A percentile compares a stretch with the other conserved stretches of the same genome.
Conservation (phyloP, 2,888 invertebrate species). For the Cremastinae sp. region DNA sequence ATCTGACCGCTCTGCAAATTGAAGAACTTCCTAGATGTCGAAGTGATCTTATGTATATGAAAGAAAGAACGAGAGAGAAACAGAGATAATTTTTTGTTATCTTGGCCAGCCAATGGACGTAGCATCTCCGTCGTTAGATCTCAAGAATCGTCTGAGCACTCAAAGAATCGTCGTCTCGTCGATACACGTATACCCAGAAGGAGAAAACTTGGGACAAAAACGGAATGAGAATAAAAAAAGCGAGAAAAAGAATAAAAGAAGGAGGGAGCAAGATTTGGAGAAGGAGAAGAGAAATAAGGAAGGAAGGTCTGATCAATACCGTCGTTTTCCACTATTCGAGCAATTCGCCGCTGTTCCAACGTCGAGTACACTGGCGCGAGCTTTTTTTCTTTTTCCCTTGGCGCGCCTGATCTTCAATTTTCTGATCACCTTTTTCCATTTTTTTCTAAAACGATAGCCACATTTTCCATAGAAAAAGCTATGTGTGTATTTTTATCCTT, state of each 20-base stretch:
- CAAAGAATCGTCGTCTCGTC: not conserved
- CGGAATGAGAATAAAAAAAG: constrained; percentile 27
- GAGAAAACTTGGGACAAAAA: too few species aligned
- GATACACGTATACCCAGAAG: not conserved
- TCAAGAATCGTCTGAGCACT: not conserved
- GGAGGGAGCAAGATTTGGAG: too few species aligned
- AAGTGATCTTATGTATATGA: not conserved
- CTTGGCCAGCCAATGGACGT: not conserved
- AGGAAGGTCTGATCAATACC: constrained; percentile 43
- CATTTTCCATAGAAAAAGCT: constrained; percentile 1
- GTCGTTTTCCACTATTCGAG: constrained; percentile 40
- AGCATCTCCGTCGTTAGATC: not conserved
- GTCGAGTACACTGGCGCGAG: constrained; percentile 17
- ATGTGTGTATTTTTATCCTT: constrained; percentile 21
- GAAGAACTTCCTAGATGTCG: constrained; percentile 58
- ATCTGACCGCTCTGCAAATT: constrained; percentile 64
- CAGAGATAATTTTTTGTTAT: not conserved
- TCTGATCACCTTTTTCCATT: constrained; percentile 46
- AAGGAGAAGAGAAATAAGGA: too few species aligned
- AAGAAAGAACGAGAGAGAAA: not conserved
- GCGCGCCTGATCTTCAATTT: constrained; percentile 53
- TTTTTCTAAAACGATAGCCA: constrained; percentile 4
- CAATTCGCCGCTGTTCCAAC: constrained; percentile 30
- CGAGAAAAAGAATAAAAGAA: constrained; percentile 25
- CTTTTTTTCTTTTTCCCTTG: too few species aligned